A percentile compares a stretch with the other conserved stretches of the same genome.
These are phyloP conservation scores for Belonocnema kinseyi DNA, from an alignment of 1,140 invertebrate genomes.

Conservation along the genomic window DNA sequence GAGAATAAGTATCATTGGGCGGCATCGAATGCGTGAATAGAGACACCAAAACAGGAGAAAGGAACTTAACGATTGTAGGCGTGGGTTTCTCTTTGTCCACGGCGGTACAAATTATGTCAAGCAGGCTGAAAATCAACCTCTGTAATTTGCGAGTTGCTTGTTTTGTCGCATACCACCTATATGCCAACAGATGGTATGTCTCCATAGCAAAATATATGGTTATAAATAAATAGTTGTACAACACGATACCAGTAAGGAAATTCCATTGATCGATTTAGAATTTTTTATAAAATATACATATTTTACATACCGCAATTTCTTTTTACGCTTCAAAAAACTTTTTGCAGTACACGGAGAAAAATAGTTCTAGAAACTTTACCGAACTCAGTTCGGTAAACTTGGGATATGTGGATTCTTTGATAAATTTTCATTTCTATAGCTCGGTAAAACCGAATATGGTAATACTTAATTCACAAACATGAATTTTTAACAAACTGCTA, in stretches of 20 bases:
- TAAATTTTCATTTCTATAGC: too few species aligned
- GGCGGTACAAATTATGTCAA: constrained; percentile 66
- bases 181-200: constrained; percentile 48
- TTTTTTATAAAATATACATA: not conserved
- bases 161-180: constrained; percentile 60
- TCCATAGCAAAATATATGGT: constrained; percentile 4
- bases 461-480: too few species aligned
- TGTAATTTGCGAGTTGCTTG: constrained; percentile 71
- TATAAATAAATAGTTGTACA: not conserved
- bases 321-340: not conserved
- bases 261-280: not conserved
- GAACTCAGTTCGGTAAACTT: too few species aligned
- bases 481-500: too few species aligned
- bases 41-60: constrained; percentile 57
- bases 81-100: constrained; percentile 65
- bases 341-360: too few species aligned
- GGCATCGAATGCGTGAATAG: constrained; percentile 54
- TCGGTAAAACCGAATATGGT: too few species aligned
- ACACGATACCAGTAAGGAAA: not conserved
- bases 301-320: not conserved
- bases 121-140: constrained; percentile 57
- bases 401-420: too few species aligned
- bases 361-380: too few species aligned
- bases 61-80: constrained; percentile 59
- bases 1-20: constrained; percentile 34